Conservation (phyloP, 2,888 invertebrate species). For the Strigamia transsilvanica region DNA sequence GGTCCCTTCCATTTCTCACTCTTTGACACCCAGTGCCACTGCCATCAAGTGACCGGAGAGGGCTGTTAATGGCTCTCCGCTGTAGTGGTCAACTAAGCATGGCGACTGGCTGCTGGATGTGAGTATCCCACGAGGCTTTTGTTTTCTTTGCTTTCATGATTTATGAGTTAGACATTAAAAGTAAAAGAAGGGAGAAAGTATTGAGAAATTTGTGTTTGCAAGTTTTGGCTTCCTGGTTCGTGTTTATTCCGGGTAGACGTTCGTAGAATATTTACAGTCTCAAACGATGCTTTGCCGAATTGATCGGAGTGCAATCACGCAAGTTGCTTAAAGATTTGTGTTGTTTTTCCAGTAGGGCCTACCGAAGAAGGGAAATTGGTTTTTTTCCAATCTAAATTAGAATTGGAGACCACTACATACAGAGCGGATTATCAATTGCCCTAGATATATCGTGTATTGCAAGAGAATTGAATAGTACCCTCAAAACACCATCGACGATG, state of each 20-base stretch:
- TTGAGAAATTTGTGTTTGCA: conserved; percentile 14
- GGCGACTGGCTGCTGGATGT: conserved; percentile 10
- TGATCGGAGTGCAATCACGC: neutral
- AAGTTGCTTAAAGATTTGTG: neutral
- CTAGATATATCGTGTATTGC: no score
- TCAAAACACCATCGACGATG: no score
- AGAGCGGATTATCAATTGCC: no score
- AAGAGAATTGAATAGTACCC: no score
- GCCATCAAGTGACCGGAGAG: conserved; percentile 19
- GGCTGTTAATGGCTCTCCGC: conserved; percentile 38
- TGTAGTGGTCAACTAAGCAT: conserved; percentile 34
- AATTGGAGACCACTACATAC: no score
- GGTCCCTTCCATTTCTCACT: conserved; percentile 11
- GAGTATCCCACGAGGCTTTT: conserved; percentile 38
- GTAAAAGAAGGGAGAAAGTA: neutral
- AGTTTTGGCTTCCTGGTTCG: neutral
- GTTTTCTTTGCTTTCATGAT: conserved; percentile 11
- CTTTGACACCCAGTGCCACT: conserved; percentile 24
- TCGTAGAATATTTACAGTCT: conserved; percentile 1
- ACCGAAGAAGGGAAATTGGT: neutral
- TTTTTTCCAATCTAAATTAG: no score
- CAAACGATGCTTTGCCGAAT: neutral
- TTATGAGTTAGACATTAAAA: conserved; percentile 11
- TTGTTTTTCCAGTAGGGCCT: neutral
- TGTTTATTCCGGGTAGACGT: neutral